Percentiles rank a stretch among this genome's conserved stretches.
Conservation (phyloP, 2,888 invertebrate species). For the Isotomurus palustris region DNA sequence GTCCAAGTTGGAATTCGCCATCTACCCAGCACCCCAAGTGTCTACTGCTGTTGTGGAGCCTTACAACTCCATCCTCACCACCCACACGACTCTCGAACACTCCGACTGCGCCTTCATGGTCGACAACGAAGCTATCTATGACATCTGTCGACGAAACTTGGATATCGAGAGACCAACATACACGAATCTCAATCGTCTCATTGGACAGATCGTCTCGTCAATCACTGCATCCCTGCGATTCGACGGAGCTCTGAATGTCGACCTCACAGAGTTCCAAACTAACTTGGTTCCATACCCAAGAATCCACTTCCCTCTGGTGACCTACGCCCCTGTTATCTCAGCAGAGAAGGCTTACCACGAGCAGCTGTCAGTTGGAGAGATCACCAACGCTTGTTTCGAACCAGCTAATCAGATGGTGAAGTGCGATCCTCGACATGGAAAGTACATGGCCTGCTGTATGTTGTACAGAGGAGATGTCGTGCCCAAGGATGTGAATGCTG, state of each 20-base stretch:
- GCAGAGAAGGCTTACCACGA: conserved; percentile 87
- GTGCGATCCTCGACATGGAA: conserved; percentile 49
- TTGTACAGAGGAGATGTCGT: conserved; percentile 81
- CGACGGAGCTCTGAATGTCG: conserved; percentile 89
- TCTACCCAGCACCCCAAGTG: conserved; percentile 78
- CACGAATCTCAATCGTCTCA: conserved; percentile 91
- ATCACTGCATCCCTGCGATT: conserved; percentile 90
- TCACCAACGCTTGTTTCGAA: conserved; percentile 93
- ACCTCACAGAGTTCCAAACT: conserved; percentile 91
- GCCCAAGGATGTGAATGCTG: conserved; percentile 68
- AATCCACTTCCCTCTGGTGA: conserved; percentile 55
- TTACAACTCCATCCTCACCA: conserved; percentile 84
- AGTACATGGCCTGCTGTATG: conserved; percentile 65
- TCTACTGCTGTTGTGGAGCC: conserved; percentile 54
- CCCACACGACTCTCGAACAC: conserved; percentile 77
- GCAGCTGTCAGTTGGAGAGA: conserved; percentile 60
- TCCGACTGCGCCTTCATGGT: conserved; percentile 97
- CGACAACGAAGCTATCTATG: conserved; percentile 78
- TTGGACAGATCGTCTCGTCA: conserved; percentile 80
- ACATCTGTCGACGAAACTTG: conserved; percentile 65
- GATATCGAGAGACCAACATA: conserved; percentile 94
- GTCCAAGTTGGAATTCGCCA: conserved; percentile 80
- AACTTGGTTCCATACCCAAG: conserved; percentile 53
- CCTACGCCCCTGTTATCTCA: conserved; percentile 32
- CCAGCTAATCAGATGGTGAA: conserved; percentile 82